Conservation (phyloP, 1,140 invertebrate species). For the Plutomurus gul region DNA sequence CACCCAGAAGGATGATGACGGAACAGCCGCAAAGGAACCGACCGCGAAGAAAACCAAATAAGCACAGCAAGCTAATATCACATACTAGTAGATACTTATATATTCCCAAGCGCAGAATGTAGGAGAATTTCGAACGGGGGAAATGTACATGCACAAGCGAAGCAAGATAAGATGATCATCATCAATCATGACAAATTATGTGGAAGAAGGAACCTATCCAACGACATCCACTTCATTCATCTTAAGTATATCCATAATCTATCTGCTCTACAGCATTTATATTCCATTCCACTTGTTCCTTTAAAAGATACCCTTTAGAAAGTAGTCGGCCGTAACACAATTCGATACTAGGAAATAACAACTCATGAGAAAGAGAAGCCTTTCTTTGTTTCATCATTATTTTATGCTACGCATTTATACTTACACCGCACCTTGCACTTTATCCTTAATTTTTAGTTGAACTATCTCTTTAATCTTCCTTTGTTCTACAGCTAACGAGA, state of each 20-base stretch:
- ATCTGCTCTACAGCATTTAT: neutral
- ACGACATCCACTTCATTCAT: constrained; percentile 13
- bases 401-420: no score
- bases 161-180: constrained; percentile 27
- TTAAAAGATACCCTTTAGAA: no score
- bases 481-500: no score
- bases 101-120: neutral
- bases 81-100: neutral
- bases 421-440: no score
- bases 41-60: constrained; percentile 4
- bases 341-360: no score
- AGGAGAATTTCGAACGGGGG: constrained; percentile 1
- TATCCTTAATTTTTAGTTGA: no score
- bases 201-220: constrained; percentile 15
- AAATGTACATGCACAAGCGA: neutral
- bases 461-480: no score
- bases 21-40: constrained; percentile 5
- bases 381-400: no score
- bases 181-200: constrained; percentile 30
- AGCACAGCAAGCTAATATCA: neutral
- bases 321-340: no score
- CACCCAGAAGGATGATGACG: neutral
- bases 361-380: no score
- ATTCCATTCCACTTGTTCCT: neutral
- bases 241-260: constrained; percentile 5